Evolutionary conservation across 2,113 vertebrate species (phyloP).

Genomic region (Gobiocypris rarus): DNA sequence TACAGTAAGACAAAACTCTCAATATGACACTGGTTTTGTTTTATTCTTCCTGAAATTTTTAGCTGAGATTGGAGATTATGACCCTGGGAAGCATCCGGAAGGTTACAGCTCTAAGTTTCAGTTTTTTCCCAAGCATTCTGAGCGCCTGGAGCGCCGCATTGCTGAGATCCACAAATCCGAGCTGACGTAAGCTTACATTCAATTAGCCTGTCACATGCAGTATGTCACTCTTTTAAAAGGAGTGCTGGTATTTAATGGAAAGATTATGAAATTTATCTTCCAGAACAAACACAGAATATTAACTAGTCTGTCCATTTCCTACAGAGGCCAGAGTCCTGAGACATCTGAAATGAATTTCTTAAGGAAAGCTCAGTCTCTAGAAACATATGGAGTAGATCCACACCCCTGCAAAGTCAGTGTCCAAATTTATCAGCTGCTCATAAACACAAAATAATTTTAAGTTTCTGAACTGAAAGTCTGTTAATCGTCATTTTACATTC

Average conservation of each 20-base stretch:
- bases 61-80: conserved; percentile 97
- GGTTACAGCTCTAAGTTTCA: conserved; percentile 99
- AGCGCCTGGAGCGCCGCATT: conserved; percentile 94
- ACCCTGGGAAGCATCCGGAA: conserved; percentile 94
- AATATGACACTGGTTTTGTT: background rate
- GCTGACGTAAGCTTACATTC: conserved; percentile 81
- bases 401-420: conserved; percentile 92
- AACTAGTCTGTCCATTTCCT: conserved; percentile 32
- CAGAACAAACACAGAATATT: background rate
- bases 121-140: conserved; percentile 97
- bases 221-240: conserved; percentile 4
- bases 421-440: background rate
- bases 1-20: conserved; percentile 1
- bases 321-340: conserved; percentile 90
- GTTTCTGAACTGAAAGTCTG: background rate
- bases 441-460: background rate
- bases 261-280: background rate
- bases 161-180: conserved; percentile 94
- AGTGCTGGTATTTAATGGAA: background rate
- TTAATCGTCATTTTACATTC: background rate
- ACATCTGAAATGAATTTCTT: conserved; percentile 94
- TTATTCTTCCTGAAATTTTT: conserved; percentile 42
- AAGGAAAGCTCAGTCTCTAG: conserved; percentile 92
- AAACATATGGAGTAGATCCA: conserved; percentile 96
- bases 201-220: conserved; percentile 9